A percentile compares a stretch with the other conserved stretches of the same genome.
These are phyloP conservation scores for Limnodromus scolopaceus DNA, from an alignment of 2,797 vertebrate species.

Conservation along the genomic window DNA sequence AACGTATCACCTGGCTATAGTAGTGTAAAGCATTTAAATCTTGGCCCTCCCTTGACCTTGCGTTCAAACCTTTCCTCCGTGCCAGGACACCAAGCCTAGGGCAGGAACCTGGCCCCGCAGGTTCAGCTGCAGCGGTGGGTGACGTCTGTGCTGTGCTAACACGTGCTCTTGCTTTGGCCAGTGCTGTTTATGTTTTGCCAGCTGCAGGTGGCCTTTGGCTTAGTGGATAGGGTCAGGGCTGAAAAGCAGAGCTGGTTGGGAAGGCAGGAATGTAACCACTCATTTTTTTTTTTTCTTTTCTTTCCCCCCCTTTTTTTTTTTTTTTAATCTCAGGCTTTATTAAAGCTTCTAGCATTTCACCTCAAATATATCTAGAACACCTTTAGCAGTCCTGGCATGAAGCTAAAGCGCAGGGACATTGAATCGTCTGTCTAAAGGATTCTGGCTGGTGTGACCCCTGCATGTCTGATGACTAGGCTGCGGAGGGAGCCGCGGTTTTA, in stretches of 20 bases:
- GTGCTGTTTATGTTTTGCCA: neutral
- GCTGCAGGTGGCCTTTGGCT: conserved; percentile 10
- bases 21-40: neutral
- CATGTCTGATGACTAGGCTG: conserved; percentile 75
- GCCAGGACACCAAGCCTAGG: neutral
- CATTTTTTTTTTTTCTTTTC: neutral
- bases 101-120: neutral
- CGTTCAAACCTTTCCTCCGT: neutral
- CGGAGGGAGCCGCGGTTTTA: conserved; percentile 80
- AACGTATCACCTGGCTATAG: neutral
- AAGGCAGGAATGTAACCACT: neutral
- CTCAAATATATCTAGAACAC: conserved; percentile 50
- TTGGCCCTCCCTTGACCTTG: neutral
- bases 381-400: conserved; percentile 61
- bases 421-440: conserved; percentile 70
- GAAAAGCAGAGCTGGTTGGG: conserved; percentile 10
- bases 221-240: neutral
- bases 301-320: neutral
- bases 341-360: conserved; percentile 58
- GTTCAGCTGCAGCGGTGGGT: neutral
- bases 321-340: conserved; percentile 25
- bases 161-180: neutral
- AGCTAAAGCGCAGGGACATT: conserved; percentile 49
- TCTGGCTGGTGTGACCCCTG: conserved; percentile 71
- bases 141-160: neutral